Evolutionary conservation across 2,797 vertebrate species (phyloP), one percentile per base, ranked within the genome.

Genomic region (Halcyon badia): DNA sequence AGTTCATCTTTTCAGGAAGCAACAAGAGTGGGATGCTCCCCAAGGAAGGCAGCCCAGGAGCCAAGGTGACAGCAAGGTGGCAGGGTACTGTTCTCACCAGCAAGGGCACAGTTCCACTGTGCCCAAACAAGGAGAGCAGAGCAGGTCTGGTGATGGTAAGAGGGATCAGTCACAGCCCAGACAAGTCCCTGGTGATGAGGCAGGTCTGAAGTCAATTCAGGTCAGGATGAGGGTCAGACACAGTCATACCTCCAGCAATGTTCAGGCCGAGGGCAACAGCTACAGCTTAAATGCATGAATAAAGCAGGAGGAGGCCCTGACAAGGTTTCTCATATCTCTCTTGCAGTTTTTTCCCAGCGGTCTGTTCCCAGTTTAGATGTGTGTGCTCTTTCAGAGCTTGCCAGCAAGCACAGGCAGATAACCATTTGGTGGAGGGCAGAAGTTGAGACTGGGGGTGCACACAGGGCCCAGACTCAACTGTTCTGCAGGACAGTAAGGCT

Each of bases 351-450:
- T 56, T 26, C 58, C 49, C 16, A 65, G 54, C 14, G 87, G 6
- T 30, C 54, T 90, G 58, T 66, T 52, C 4, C 11, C 42, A 49
- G 25, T 6, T 60, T 49, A 44, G 69, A 4, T 1, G 24, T 21
- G 25, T 42, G n/a, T 0, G 2, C 35, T 0, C 0, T 25, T 12
- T 8, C 20, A 57, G 39, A 25, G 70, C 30, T 64, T 33, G 7
- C 16, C 49, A 68, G 9, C 16, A 52, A 52, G 41, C 16, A 33
- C 5, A 37, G 49, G 13, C n/a, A 62, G 39, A 17, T 35, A 17
- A 4, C 3, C 5, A 10, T 19, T 28, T 2, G 19, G 6, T 19
- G 12, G 12, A 18, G 66, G 25, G 18, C 66, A 51, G 52, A 49
- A 4, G 6, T 2, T 49, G 31, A 60, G 75, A 14, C 31, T 79